phyloP scores from a whole-genome alignment of 2,113 vertebrate genomes.

The Synchiropus splendidus region DNA sequence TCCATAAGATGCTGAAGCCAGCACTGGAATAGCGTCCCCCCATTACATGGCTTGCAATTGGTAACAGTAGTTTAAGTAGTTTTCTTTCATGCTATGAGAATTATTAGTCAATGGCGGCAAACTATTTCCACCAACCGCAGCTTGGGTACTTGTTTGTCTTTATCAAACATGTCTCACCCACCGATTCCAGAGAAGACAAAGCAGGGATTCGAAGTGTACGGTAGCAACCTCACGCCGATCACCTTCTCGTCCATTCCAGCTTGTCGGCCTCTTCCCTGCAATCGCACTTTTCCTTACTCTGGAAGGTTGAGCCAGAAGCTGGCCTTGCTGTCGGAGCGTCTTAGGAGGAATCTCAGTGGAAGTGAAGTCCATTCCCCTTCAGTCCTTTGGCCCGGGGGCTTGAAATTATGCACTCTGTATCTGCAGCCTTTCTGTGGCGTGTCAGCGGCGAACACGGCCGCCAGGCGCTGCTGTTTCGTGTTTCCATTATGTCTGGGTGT shows the following conservation, averaged over 20 bases:
- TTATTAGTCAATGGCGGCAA: too few relatives aligned
- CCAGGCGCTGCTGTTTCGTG: slow-evolving; percentile 16
- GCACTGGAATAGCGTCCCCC: too few relatives aligned
- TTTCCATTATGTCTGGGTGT: slow-evolving; percentile 36
- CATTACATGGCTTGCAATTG: too few relatives aligned
- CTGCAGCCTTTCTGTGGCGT: slow-evolving; percentile 20
- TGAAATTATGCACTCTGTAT: slow-evolving; percentile 43
- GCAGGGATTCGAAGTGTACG: too few relatives aligned
- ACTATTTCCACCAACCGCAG: too few relatives aligned
- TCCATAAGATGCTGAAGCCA: too few relatives aligned
- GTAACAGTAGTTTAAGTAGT: too few relatives aligned
- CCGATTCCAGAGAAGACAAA: too few relatives aligned
- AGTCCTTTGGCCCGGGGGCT: slow-evolving; percentile 39
- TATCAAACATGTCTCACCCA: too few relatives aligned
- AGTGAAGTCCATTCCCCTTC: slow-evolving; percentile 51
- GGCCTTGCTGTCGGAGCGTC: slow-evolving; percentile 38
- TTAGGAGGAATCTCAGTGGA: slow-evolving; percentile 42
- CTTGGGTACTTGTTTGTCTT: too few relatives aligned
- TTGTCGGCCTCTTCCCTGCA: slow-evolving; percentile 42
- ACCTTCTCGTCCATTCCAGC: slow-evolving; percentile 40
- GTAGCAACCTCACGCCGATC: not conserved
- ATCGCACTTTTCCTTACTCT: slow-evolving; percentile 33
- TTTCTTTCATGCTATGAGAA: too few relatives aligned
- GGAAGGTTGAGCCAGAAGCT: slow-evolving; percentile 32
- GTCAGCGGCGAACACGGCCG: slow-evolving; percentile 25